Base-by-base conservation (phyloP, 2,888 invertebrate species). In the Iphiclides podalirius region DNA sequence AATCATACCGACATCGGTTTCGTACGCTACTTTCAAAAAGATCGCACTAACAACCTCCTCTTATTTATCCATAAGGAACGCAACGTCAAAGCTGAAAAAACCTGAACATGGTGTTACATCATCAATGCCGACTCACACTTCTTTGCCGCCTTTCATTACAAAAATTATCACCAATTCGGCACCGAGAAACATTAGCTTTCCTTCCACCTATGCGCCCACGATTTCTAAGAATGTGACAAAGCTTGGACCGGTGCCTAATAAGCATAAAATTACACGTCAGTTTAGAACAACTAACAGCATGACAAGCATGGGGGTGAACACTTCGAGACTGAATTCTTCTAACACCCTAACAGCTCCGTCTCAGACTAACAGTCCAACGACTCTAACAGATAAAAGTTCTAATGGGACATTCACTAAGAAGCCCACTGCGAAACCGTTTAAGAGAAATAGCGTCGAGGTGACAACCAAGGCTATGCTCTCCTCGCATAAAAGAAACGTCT, bases 1-100 rank as follows among this genome's bases (percentile, higher is more conserved):
- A 6, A 88, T 88, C 52, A 88, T 88, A 69, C 88, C 88, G 12
- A 87, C 88, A 35, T 87, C 88, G 16, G 77, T 86, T 31, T 84
- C 87, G 1, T 86, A 88, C 55, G 71, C 78, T 4, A 79, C 81
- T 4, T 88, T 79, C 52, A 88, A 82, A 74, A 86, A 84, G 60
- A 77, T 88, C 53, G 74, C 82, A 34, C 63, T 88, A 38, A 81
- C 80, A 1, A 80, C 87, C 47, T 64, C 79, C 11, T 72, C 79
- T 1, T 71, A 72, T 43, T 47, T 69, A 31, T 57, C 70, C 53
- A 77, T 71, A 54, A 72, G 56, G 28, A 72, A 67, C 47, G 51
- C 60, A 23, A 63, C 66, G 26, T 42, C 55, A n/a, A 71, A 62
- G 52, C 49, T 59, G 14, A 74, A 64, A 52, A 75, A 63, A 61